These are phyloP conservation scores for Monoplex corrugatus DNA, from an alignment of 2,888 invertebrate genomes.

Conservation along the genomic window DNA sequence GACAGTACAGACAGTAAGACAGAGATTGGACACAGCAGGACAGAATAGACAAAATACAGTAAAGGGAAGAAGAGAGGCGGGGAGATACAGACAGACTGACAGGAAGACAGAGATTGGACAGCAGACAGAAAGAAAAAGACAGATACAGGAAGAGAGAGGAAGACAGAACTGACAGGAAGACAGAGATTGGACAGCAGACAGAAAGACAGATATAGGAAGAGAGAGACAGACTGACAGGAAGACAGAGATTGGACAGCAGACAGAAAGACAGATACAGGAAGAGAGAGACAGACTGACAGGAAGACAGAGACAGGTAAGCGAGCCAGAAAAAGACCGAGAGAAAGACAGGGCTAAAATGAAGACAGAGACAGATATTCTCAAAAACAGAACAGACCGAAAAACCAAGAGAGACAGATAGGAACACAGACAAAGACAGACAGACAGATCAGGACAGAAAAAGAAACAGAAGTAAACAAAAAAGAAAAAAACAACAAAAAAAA, in stretches of 20 bases:
- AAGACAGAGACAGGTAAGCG: neutral
- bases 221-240: neutral
- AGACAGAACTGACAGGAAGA: neutral
- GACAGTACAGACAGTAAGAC: neutral
- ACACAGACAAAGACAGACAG: no score
- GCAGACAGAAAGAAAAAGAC: neutral
- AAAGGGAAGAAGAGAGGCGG: neutral
- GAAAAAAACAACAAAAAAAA: no score
- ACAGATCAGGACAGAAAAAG: no score
- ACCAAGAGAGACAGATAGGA: no score
- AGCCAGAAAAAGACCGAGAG: no score
- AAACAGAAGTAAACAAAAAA: no score
- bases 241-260: no score
- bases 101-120: neutral
- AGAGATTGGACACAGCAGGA: neutral
- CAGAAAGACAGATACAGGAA: neutral
- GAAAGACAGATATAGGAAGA: neutral
- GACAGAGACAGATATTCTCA: no score
- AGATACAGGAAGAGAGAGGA: conserved; percentile 24
- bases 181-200: neutral
- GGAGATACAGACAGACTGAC: neutral
- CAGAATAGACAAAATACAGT: neutral
- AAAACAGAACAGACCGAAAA: no score
- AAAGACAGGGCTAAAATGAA: no score
- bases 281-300: neutral